Base-by-base conservation (phyloP, 1,140 invertebrate species). In the Danaus plexippus region DNA sequence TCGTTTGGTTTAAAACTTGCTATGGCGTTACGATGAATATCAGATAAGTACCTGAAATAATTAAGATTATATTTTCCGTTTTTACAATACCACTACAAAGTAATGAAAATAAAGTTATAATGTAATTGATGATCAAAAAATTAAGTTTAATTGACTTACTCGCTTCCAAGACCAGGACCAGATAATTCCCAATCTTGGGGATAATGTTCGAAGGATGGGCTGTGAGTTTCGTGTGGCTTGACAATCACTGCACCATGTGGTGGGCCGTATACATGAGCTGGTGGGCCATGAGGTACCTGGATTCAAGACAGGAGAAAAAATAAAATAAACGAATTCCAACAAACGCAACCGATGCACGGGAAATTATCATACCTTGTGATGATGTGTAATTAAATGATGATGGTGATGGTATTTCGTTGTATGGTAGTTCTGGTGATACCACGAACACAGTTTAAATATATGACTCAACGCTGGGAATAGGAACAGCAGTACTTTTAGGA, bases 361-460 rank as follows among this genome's bases (percentile, higher is more conserved):
- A 51, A 10, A 48, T 43, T n/a, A n/a, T n/a, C 80, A 67, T 71
- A 89, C 89, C 87, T 89, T 88, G 75, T 92, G 91, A 69, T 91
- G 87, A 79, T 91, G 90, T 6, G 87, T 85, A 15, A 91, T 90
- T 55, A 90, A 87, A 79, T 95, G 94, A 77, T 95, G 93, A 73
- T 95, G 94, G 64, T 94, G 93, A 70, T 95, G 93, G 64, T 90
- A 92, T 67, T 94, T 93, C n/a, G 92, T 90, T 1, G 87, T 87
- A 58, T 93, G 91, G 63, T 89, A 88, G 56, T 89, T 90, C 52
- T 90, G 90, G 57, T 94, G 93, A 66, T 95, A 95, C 81, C 92
- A 93, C 9, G 93, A 92, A 77, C 94, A 95, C 1, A 95, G 87
- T 73, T 95, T 95, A 87, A 95, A 95, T 59, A 95, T 89, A 72